Evolutionary conservation across 2,113 vertebrate genomes (phyloP).

Genomic region (Acrocephalus kingi): DNA sequence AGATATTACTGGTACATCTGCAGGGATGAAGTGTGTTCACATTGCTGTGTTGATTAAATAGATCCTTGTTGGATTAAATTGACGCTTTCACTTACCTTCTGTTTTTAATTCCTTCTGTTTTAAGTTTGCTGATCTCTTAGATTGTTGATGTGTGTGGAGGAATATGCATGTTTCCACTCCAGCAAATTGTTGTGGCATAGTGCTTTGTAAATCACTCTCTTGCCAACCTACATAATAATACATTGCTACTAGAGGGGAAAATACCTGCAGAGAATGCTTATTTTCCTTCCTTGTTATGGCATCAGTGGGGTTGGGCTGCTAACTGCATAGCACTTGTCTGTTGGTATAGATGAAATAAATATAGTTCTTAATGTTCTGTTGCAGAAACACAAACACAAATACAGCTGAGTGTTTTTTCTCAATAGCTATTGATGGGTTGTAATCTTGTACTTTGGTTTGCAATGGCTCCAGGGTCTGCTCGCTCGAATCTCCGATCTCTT

Average conservation of each 20-base stretch:
- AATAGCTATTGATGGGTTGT: conserved; percentile 38
- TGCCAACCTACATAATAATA: conserved; percentile 42
- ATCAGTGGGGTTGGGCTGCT: conserved; percentile 16
- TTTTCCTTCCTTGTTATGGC: conserved; percentile 39
- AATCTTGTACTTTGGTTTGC: conserved; percentile 62
- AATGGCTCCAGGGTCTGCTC: conserved; percentile 81
- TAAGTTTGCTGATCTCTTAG: not conserved
- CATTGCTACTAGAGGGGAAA: conserved; percentile 21
- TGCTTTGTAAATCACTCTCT: conserved; percentile 49
- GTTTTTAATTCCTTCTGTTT: not conserved
- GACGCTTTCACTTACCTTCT: conserved; percentile 7
- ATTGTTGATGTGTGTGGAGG: conserved; percentile 35
- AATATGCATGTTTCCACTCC: conserved; percentile 7
- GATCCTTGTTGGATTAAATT: not conserved
- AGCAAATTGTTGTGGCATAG: conserved; percentile 9
- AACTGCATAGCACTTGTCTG: conserved; percentile 10
- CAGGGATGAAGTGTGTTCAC: not conserved
- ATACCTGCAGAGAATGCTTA: conserved; percentile 66
- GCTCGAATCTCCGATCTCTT: conserved; percentile 85
- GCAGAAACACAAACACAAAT: conserved; percentile 37
- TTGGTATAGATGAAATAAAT: conserved; percentile 57
- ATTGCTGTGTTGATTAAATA: not conserved
- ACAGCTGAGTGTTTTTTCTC: conserved; percentile 49
- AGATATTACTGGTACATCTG: not conserved
- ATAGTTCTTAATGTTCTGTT: conserved; percentile 26